phyloP scores from a whole-genome alignment of 2,113 vertebrate genomes.

The Spizaetus ornatus region DNA sequence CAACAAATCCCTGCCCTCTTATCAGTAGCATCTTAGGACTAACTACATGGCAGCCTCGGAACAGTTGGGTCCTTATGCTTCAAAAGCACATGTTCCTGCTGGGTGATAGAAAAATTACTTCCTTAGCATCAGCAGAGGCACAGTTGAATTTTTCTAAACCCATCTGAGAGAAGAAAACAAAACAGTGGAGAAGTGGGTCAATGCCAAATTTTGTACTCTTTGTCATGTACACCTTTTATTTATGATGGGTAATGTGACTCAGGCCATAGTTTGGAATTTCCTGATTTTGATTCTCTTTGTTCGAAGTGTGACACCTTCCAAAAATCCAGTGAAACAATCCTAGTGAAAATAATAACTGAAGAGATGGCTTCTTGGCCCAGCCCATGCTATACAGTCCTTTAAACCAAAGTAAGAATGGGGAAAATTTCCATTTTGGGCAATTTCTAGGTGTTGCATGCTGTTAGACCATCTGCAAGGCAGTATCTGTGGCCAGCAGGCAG shows the following conservation, averaged over 20 bases:
- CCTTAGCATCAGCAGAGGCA: neutral
- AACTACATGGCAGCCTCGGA: neutral
- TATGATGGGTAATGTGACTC: neutral
- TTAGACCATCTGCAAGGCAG: neutral
- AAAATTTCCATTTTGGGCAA: neutral
- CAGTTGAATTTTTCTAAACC: neutral
- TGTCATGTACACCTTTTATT: rapidly evolving
- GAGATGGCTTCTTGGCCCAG: neutral
- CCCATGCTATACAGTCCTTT: neutral
- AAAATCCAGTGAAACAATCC: neutral
- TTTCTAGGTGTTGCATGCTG: neutral
- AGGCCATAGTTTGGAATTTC: neutral
- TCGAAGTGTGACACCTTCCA: neutral
- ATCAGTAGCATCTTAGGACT: neutral
- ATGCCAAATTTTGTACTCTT: neutral
- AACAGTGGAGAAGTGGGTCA: neutral
- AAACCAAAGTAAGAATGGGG: neutral
- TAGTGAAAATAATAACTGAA: neutral
- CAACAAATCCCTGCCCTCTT: neutral
- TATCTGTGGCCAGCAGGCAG: neutral
- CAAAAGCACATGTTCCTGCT: neutral
- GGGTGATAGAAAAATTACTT: neutral
- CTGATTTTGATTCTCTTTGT: neutral
- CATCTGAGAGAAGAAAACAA: neutral
- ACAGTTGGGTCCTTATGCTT: neutral